Percentiles rank a stretch among this genome's conserved stretches.
These are phyloP conservation scores for Siphamia tubifer DNA, from an alignment of 2,113 vertebrate genomes.

Conservation along the genomic window DNA sequence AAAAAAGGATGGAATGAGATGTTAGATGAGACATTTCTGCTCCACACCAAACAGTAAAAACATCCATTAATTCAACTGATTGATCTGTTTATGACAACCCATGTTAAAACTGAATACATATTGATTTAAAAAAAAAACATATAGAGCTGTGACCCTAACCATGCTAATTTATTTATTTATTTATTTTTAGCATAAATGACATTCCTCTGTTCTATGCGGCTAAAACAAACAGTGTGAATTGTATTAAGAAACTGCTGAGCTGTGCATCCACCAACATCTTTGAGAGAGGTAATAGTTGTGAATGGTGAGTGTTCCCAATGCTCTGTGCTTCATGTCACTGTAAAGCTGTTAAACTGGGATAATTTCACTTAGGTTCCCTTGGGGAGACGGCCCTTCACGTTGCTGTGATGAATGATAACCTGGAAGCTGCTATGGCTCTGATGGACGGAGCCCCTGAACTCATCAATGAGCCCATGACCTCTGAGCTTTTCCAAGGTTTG, in stretches of 20 bases:
- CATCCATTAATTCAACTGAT: not conserved
- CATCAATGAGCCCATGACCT: conserved; percentile 91
- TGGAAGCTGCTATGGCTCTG: conserved; percentile 85
- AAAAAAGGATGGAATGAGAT: conserved; percentile 82
- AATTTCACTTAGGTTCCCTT: conserved; percentile 80
- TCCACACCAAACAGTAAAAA: conserved; percentile 73
- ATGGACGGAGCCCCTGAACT: conserved; percentile 90
- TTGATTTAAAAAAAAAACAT: no score
- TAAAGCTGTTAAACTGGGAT: not conserved
- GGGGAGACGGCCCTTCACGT: conserved; percentile 94
- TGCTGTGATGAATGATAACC: conserved; percentile 86
- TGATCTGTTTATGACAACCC: not conserved
- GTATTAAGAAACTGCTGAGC: conserved; percentile 85
- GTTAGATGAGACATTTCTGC: conserved; percentile 79
- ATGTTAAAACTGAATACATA: not conserved
- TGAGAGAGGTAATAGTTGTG: conserved; percentile 84
- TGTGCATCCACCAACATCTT: conserved; percentile 84
- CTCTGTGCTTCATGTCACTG: not conserved
- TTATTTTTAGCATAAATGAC: conserved; percentile 82
- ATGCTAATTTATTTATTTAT: no score
- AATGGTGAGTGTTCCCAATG: not conserved
- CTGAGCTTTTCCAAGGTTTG: conserved; percentile 89
- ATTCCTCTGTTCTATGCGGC: conserved; percentile 89
- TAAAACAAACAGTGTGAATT: conserved; percentile 84
- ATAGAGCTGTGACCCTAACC: no score